Percentiles rank a stretch among this genome's conserved stretches.
Evolutionary conservation across 2,797 vertebrate species (phyloP).

Genomic region (Percopsis omiscomaycus): DNA sequence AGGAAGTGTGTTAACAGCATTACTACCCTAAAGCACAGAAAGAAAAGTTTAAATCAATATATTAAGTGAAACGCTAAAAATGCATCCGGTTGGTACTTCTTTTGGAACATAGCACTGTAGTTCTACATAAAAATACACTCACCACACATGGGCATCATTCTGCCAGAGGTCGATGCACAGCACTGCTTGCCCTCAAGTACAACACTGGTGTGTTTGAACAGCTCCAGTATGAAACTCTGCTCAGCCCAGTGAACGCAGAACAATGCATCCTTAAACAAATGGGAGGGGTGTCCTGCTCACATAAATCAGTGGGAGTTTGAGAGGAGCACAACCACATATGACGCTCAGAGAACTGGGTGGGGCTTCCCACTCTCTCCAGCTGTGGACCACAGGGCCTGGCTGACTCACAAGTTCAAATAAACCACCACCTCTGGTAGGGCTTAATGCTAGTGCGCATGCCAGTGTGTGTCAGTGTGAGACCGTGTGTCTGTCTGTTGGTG

Average conservation of each 20-base stretch:
- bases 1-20: background rate
- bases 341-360: conserved; percentile 65
- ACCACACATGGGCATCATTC: conserved; percentile 64
- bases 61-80: too few species aligned
- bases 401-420: conserved; percentile 72
- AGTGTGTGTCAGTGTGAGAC: conserved; percentile 4
- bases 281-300: conserved; percentile 53
- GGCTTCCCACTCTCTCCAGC: conserved; percentile 56
- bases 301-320: conserved; percentile 54
- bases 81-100: background rate
- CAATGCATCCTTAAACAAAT: conserved; percentile 63
- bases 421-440: conserved; percentile 48
- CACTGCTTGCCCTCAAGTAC: conserved; percentile 37
- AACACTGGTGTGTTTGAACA: conserved; percentile 41
- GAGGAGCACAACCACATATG: conserved; percentile 54
- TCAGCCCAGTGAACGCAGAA: conserved; percentile 60
- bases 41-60: background rate
- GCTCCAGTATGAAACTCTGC: conserved; percentile 58
- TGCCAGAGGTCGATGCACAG: conserved; percentile 43
- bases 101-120: background rate
- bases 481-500: background rate
- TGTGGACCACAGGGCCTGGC: conserved; percentile 47
- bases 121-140: conserved; percentile 43
- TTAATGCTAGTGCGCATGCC: conserved; percentile 2
- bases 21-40: background rate